phyloP scores from a whole-genome alignment of 2,888 invertebrate genomes.

The Drosophila buzzatii region DNA sequence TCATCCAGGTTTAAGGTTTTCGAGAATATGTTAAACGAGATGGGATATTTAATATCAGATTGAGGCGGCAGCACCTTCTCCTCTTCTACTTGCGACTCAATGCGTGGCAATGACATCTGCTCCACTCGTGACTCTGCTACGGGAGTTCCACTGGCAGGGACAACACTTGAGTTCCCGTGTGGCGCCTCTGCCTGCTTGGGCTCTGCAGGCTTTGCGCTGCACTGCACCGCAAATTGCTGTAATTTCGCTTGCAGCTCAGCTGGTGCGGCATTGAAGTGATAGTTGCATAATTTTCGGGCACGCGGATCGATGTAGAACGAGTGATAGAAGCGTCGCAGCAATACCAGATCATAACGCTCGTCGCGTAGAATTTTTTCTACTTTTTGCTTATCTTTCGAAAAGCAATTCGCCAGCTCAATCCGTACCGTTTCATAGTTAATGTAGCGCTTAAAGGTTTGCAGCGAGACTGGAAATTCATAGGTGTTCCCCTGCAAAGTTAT shows the following conservation, averaged over 20 bases:
- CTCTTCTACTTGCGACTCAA: not conserved
- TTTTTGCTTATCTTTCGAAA: not conserved
- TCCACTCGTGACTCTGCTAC: not conserved
- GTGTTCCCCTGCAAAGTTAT: constrained; percentile 4
- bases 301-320: constrained; percentile 32
- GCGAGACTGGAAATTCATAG: constrained; percentile 52
- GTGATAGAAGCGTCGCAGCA: constrained; percentile 31
- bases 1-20: constrained; percentile 34
- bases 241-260: constrained; percentile 22
- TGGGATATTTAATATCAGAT: constrained; percentile 12
- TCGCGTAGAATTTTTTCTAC: not conserved
- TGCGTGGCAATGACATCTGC: not conserved
- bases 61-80: too few species aligned
- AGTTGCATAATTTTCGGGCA: constrained; percentile 20
- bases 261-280: constrained; percentile 45
- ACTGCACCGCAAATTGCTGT: constrained; percentile 26
- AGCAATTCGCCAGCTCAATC: constrained; percentile 5
- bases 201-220: not conserved
- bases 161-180: too few species aligned
- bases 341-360: not conserved
- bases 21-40: constrained; percentile 40
- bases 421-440: constrained; percentile 36
- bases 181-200: not conserved
- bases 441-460: constrained; percentile 32
- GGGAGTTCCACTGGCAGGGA: not conserved